Conservation (phyloP, 2,888 invertebrate genomes). For the Ecdyonurus torrentis region DNA sequence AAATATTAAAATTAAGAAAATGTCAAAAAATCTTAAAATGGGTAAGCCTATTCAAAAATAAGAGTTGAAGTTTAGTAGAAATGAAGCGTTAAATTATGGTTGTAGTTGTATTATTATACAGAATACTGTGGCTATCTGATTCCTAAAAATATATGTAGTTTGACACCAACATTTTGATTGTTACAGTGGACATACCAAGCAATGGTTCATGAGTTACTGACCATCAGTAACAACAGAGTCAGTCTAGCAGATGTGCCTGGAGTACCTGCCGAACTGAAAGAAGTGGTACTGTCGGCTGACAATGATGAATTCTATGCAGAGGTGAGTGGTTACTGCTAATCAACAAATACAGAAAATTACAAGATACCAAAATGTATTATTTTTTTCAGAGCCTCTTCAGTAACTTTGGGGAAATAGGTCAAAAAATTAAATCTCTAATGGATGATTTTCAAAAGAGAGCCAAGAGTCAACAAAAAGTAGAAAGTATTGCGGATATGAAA, state of each 20-base stretch:
- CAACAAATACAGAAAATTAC: not conserved
- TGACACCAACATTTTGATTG: constrained; percentile 13
- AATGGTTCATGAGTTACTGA: constrained; percentile 95
- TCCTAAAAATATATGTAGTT: too few relatives aligned
- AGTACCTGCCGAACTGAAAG: constrained; percentile 73
- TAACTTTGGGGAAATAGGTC: constrained; percentile 98
- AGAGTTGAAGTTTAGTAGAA: too few relatives aligned
- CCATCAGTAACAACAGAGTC: constrained; percentile 86
- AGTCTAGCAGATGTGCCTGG: constrained; percentile 70
- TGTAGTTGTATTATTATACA: too few relatives aligned
- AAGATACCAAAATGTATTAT: not conserved
- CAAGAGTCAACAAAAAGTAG: constrained; percentile 90
- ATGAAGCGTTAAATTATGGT: too few relatives aligned
- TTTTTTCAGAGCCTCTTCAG: constrained; percentile 48
- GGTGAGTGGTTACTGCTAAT: constrained; percentile 29
- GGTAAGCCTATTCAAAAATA: too few relatives aligned
- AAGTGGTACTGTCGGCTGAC: constrained; percentile 85
- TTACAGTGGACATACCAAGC: constrained; percentile 98
- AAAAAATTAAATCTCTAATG: constrained; percentile 91
- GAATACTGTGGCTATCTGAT: too few relatives aligned
- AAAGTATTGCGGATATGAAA: constrained; percentile 98
- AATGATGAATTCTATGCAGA: constrained; percentile 95
- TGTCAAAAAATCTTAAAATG: too few relatives aligned
- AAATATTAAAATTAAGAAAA: too few relatives aligned
- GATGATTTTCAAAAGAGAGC: constrained; percentile 94